These are phyloP conservation scores for Mechanitis messenoides DNA, from an alignment of 2,888 invertebrate genomes.

Conservation along the genomic window DNA sequence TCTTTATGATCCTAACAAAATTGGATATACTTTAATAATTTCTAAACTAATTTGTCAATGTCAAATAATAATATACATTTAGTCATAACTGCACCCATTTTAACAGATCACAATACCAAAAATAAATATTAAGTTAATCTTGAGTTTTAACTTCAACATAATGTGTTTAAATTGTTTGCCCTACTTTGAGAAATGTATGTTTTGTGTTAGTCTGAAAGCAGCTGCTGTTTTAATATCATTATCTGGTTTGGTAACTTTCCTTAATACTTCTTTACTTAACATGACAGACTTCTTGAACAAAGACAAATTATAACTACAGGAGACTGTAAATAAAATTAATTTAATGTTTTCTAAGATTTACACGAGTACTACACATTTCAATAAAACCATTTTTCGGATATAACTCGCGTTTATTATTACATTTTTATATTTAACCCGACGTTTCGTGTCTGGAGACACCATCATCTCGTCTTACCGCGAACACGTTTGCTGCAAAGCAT, in stretches of 20 bases:
- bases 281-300: too few species aligned
- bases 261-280: not conserved
- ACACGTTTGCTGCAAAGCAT: too few species aligned
- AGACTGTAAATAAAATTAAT: too few species aligned
- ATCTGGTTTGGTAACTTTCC: slow-evolving; percentile 2
- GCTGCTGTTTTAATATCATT: slow-evolving; percentile 6
- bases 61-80: not conserved
- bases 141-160: not conserved
- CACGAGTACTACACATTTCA: too few species aligned
- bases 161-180: slow-evolving; percentile 9
- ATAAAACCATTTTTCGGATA: too few species aligned
- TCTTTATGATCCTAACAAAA: too few species aligned
- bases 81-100: not conserved
- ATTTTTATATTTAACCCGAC: too few species aligned
- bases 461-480: too few species aligned
- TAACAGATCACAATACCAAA: not conserved
- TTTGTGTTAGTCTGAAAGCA: slow-evolving; percentile 5
- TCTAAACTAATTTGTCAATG: slow-evolving; percentile 2
- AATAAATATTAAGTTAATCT: not conserved
- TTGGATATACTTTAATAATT: not conserved
- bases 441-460: too few species aligned
- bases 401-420: too few species aligned
- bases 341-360: too few species aligned
- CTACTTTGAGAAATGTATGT: slow-evolving; percentile 10
- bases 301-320: too few species aligned